Evolutionary conservation across 2,113 vertebrate genomes (phyloP), one percentile per base, ranked within the genome.

Genomic region (Anser cygnoides): DNA sequence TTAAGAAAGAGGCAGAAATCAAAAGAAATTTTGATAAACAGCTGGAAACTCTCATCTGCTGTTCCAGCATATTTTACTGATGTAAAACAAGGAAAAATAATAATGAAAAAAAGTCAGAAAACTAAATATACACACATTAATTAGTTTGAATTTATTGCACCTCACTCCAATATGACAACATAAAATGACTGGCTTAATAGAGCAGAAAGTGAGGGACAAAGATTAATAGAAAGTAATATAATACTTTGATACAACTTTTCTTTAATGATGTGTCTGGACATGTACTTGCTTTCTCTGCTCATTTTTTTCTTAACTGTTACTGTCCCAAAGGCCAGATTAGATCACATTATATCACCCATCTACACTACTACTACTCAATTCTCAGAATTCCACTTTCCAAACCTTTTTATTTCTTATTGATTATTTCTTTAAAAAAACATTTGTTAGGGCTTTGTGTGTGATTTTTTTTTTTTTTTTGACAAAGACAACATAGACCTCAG

Each of bases 11-110:
- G 14, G 16, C 29, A 82, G 78, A 87, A 90, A 73, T 73, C 18
- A 73, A 87, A 94, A 71, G 37, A 37, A 87, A 92, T 94, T 90
- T 91, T 92, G 71, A 90, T 85, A 61, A 91, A 77, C 13, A 75
- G 55, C 37, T 90, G 29, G 31, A 92, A 95, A 77, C 39, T 74
- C 37, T 76, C 65, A 15, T 71, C 75, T 91, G n/a, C 50, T 70
- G 22, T 76, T 91, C 35, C 66, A 70, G 31, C 49, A 66, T 73
- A 73, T 83, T 91, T 92, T 90, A 8, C 35, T 66, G 35, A 15
- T 55, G 22, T 44, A 55, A 46, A 82, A 87, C 43, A 91, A 82
- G 91, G 5, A 52, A 89, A 92, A 91, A 75, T 14, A 85, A 35
- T 25, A 77, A 79, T 20, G 28, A 25, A 13, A 72, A 70, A 72